Percentiles rank a stretch among this genome's conserved stretches.
Evolutionary conservation across 2,797 vertebrate species (phyloP).

Genomic region (Ceryle rudis): DNA sequence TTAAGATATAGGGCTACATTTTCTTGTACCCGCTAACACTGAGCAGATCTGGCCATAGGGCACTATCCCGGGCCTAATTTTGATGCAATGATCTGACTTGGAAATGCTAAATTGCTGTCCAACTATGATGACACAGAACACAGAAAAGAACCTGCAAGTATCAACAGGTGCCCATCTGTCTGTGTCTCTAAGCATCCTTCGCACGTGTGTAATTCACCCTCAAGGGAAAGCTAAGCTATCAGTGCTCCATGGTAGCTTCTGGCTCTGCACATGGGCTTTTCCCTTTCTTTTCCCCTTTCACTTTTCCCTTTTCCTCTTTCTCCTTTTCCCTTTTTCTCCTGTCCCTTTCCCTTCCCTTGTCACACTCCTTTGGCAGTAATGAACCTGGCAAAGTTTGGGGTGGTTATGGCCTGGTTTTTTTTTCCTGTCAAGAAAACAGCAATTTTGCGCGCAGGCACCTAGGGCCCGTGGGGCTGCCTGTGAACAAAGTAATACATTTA

Average conservation of each 20-base stretch:
- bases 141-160: neutral
- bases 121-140: neutral
- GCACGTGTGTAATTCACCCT: neutral
- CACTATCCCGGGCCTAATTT: neutral
- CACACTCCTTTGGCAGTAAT: neutral
- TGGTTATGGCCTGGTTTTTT: neutral
- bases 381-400: neutral
- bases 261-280: neutral
- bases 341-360: neutral
- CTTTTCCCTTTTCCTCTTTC: too few relatives aligned
- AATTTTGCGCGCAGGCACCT: neutral
- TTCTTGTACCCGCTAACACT: neutral
- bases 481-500: neutral
- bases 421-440: neutral
- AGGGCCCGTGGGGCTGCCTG: neutral
- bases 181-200: neutral
- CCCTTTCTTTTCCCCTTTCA: too few relatives aligned
- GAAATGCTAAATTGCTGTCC: neutral
- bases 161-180: neutral
- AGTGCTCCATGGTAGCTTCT: neutral
- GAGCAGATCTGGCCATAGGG: neutral
- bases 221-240: neutral
- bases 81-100: neutral
- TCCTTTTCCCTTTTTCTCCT: too few relatives aligned
- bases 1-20: neutral